These are phyloP conservation scores for Cosmopolites sordidus DNA, from an alignment of 2,888 invertebrate species.

Conservation along the genomic window DNA sequence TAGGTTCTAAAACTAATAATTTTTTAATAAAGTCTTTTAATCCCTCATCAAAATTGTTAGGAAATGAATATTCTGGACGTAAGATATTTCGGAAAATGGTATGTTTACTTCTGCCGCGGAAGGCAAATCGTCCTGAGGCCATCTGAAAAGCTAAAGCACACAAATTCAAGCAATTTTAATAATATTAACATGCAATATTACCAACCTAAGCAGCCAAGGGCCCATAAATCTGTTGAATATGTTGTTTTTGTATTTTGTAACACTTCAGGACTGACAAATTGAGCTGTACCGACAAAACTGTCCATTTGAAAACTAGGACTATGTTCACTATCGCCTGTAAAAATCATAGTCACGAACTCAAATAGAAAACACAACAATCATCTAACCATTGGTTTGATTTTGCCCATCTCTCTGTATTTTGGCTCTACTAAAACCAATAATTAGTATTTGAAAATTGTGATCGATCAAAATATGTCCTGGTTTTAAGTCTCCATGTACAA, in stretches of 20 bases:
- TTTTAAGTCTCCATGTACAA: conserved; percentile 95
- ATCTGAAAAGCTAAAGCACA: conserved; percentile 84
- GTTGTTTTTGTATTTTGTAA: conserved; percentile 74
- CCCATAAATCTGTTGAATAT: conserved; percentile 91
- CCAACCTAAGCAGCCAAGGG: conserved; percentile 85
- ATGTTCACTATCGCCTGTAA: conserved; percentile 32
- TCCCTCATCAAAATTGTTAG: conserved; percentile 80
- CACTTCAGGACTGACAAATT: conserved; percentile 97
- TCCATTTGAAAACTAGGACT: conserved; percentile 43
- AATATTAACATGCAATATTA: no score
- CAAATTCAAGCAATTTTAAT: no score
- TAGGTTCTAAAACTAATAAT: conserved; percentile 77
- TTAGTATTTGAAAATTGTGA: conserved; percentile 92
- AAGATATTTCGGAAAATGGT: conserved; percentile 94
- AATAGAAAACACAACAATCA: no score
- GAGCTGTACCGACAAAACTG: conserved; percentile 93
- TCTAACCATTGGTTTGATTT: conserved; percentile 16
- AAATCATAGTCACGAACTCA: no score
- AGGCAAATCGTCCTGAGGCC: conserved; percentile 67
- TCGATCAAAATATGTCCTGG: conserved; percentile 96
- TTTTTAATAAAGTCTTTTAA: conserved; percentile 86
- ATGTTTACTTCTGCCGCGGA: conserved; percentile 79
- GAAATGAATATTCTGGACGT: conserved; percentile 85
- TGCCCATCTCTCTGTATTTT: conserved; percentile 61
- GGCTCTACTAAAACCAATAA: conserved; percentile 97